These are phyloP conservation scores for Drosophila histrio DNA, from an alignment of 2,888 invertebrate genomes.

Conservation along the genomic window DNA sequence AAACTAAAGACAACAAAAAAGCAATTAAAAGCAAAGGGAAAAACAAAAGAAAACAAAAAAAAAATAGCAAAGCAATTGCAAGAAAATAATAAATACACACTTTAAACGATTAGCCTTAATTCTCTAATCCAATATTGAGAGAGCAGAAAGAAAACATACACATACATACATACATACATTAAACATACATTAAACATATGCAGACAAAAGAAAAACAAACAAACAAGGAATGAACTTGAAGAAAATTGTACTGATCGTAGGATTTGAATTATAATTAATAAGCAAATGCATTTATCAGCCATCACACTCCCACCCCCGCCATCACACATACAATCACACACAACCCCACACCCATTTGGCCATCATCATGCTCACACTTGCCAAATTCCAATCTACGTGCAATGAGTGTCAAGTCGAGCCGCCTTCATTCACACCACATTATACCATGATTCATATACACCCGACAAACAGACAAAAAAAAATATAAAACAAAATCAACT, in stretches of 20 bases:
- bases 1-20: conserved; percentile 19
- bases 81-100: conserved; percentile 17
- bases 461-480: not conserved
- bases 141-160: conserved; percentile 10
- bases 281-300: conserved; percentile 59
- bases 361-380: not conserved
- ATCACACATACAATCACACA: not conserved
- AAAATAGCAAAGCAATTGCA: not conserved
- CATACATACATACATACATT: conserved; percentile 14
- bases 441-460: not conserved
- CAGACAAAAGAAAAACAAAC: not conserved
- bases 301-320: not conserved
- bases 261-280: conserved; percentile 51
- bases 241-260: conserved; percentile 60
- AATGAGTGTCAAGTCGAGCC: not conserved
- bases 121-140: conserved; percentile 13
- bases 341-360: not conserved
- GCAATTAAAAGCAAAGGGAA: conserved; percentile 9
- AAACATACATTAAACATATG: not conserved
- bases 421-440: conserved; percentile 1
- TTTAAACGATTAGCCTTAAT: conserved; percentile 28
- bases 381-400: conserved; percentile 23
- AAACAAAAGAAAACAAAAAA: conserved; percentile 14
- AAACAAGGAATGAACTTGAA: conserved; percentile 1
- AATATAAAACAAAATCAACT: conserved; percentile 29